Percentiles rank a stretch among this genome's conserved stretches.
Evolutionary conservation across 2,888 invertebrate species (phyloP).

Genomic region (Leucophora obtusa): DNA sequence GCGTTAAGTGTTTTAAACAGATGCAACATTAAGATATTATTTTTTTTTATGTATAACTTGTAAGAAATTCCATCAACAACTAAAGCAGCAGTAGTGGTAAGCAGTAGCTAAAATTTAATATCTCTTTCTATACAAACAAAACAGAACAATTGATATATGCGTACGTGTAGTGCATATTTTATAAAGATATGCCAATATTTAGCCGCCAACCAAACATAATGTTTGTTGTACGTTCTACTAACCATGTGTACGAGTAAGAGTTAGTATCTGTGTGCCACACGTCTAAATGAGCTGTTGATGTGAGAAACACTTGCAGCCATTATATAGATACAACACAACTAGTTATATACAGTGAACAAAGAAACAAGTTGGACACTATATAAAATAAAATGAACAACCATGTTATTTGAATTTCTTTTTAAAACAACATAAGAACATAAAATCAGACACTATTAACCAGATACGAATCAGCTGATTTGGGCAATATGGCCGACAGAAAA

Average conservation of each 20-base stretch:
- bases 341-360: no score
- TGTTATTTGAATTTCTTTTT: no score
- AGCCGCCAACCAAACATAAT: slow-evolving; percentile 55
- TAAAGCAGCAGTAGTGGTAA: background rate
- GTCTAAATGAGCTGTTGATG: slow-evolving; percentile 61
- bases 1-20: slow-evolving; percentile 62
- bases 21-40: slow-evolving; percentile 59
- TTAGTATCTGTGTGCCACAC: slow-evolving; percentile 46
- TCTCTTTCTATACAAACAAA: slow-evolving; percentile 8
- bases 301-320: slow-evolving; percentile 60
- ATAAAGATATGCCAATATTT: slow-evolving; percentile 55
- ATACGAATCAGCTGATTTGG: no score
- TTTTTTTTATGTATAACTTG: slow-evolving; percentile 39
- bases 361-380: no score
- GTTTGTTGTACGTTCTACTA: slow-evolving; percentile 8
- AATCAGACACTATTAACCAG: no score
- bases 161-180: slow-evolving; percentile 62
- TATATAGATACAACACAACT: slow-evolving; percentile 15
- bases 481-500: no score
- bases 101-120: slow-evolving; percentile 2
- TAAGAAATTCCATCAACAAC: slow-evolving; percentile 1
- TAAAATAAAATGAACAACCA: no score
- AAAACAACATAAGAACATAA: no score
- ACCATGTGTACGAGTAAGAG: slow-evolving; percentile 25
- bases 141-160: slow-evolving; percentile 61